These are phyloP conservation scores for Drosophila truncata DNA, from an alignment of 1,140 invertebrate species.

Conservation along the genomic window DNA sequence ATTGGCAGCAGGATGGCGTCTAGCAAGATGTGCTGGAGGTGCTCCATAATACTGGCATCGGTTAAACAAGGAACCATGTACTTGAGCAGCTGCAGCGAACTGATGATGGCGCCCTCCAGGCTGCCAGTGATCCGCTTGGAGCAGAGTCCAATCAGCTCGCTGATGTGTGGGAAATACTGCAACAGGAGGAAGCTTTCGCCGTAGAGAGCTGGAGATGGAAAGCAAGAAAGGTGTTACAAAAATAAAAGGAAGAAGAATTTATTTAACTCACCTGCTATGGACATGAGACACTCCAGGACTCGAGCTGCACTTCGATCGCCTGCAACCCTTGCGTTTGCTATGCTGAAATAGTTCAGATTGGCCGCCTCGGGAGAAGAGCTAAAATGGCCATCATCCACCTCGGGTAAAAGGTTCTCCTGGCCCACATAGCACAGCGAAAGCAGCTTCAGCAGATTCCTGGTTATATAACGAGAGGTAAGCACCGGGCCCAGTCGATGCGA, in stretches of 20 bases:
- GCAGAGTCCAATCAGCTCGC: slow-evolving; percentile 92
- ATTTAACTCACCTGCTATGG: slow-evolving; percentile 88
- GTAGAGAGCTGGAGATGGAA: slow-evolving; percentile 49
- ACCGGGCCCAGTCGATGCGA: slow-evolving; percentile 97
- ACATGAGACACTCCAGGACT: slow-evolving; percentile 94
- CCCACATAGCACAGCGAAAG: slow-evolving; percentile 96
- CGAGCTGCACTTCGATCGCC: slow-evolving; percentile 94
- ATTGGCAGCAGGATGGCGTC: slow-evolving; percentile 92
- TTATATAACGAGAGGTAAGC: slow-evolving; percentile 95
- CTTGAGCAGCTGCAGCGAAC: slow-evolving; percentile 92
- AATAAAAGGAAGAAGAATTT: background rate
- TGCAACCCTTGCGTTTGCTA: slow-evolving; percentile 87
- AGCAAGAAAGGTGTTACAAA: background rate
- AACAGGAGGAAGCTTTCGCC: slow-evolving; percentile 90
- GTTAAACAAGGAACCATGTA: slow-evolving; percentile 92
- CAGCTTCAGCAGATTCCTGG: slow-evolving; percentile 96
- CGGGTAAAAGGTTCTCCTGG: slow-evolving; percentile 90
- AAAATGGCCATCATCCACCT: slow-evolving; percentile 55
- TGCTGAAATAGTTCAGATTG: slow-evolving; percentile 87
- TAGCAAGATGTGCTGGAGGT: slow-evolving; percentile 91
- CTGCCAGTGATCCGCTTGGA: slow-evolving; percentile 92
- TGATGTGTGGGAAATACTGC: slow-evolving; percentile 97
- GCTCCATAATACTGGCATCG: slow-evolving; percentile 95
- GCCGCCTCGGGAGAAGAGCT: slow-evolving; percentile 41
- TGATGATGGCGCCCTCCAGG: slow-evolving; percentile 95